phyloP scores from a whole-genome alignment of 2,888 invertebrate genomes.

The Pilophorus perplexus region DNA sequence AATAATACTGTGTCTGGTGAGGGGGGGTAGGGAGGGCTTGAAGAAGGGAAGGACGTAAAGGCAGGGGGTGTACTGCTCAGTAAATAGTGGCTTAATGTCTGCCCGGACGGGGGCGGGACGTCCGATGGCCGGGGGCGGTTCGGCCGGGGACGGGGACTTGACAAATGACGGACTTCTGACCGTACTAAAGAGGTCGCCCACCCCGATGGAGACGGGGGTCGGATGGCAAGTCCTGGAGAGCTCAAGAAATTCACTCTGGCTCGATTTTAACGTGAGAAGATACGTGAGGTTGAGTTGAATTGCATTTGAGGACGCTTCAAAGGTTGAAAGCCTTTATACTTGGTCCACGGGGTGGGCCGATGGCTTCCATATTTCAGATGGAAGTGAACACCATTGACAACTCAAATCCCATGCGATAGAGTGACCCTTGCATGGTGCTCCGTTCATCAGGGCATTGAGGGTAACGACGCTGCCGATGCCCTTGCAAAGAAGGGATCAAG shows the following conservation, averaged over 20 bases:
- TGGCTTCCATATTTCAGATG: no score
- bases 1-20: slow-evolving; percentile 35
- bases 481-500: no score
- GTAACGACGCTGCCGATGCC: no score
- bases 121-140: neutral
- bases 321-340: no score
- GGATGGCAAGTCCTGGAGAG: neutral
- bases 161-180: slow-evolving; percentile 42
- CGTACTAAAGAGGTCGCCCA: slow-evolving; percentile 25
- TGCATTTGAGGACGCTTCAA: no score
- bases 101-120: slow-evolving; percentile 1
- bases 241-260: slow-evolving; percentile 15
- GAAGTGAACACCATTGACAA: no score
- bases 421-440: no score
- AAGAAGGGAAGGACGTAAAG: neutral
- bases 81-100: slow-evolving; percentile 27
- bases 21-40: neutral
- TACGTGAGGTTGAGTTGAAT: no score
- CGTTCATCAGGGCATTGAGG: no score
- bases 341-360: no score
- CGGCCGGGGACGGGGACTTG: slow-evolving; percentile 14
- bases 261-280: no score
- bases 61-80: slow-evolving; percentile 8
- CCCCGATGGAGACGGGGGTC: slow-evolving; percentile 1
- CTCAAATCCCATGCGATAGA: no score